Conservation (phyloP, 2,797 vertebrate species). For the Echeneis naucrates region DNA sequence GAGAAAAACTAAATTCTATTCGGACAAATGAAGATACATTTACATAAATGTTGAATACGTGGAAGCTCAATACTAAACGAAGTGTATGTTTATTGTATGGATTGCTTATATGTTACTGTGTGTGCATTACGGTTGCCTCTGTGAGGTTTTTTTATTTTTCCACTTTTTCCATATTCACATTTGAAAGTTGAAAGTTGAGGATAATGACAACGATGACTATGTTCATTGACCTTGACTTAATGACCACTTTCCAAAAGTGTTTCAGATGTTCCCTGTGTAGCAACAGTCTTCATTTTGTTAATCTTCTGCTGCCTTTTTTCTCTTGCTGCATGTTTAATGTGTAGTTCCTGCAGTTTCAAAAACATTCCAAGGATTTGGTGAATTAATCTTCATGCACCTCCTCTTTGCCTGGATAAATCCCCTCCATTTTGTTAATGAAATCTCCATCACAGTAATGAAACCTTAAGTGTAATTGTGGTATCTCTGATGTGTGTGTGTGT, state of each 20-base stretch:
- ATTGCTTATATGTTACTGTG: too few relatives aligned
- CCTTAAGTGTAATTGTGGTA: constrained; percentile 34
- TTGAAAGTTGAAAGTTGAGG: too few relatives aligned
- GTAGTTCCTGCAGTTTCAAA: constrained; percentile 29
- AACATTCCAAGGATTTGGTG: constrained; percentile 54
- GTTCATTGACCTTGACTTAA: constrained; percentile 7
- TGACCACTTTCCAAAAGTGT: constrained; percentile 2
- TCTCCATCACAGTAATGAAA: constrained; percentile 70
- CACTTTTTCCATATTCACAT: too few relatives aligned
- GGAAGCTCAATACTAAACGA: too few relatives aligned
- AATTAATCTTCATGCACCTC: constrained; percentile 58
- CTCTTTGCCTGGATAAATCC: constrained; percentile 56
- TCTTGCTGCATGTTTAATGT: constrained; percentile 1
- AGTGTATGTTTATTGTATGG: too few relatives aligned
- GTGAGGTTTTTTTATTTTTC: too few relatives aligned
- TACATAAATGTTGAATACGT: too few relatives aligned
- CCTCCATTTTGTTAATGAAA: constrained; percentile 69
- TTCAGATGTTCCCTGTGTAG: not conserved
- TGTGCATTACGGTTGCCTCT: too few relatives aligned
- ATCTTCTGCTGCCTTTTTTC: constrained; percentile 24
- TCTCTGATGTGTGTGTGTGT: constrained; percentile 18
- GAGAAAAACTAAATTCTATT: too few relatives aligned
- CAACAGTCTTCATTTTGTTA: constrained; percentile 1
- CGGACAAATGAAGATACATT: too few relatives aligned
- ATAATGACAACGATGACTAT: constrained; percentile 11